Evolutionary conservation across 2,888 invertebrate species (phyloP).

Genomic region (Octodonta nipae): DNA sequence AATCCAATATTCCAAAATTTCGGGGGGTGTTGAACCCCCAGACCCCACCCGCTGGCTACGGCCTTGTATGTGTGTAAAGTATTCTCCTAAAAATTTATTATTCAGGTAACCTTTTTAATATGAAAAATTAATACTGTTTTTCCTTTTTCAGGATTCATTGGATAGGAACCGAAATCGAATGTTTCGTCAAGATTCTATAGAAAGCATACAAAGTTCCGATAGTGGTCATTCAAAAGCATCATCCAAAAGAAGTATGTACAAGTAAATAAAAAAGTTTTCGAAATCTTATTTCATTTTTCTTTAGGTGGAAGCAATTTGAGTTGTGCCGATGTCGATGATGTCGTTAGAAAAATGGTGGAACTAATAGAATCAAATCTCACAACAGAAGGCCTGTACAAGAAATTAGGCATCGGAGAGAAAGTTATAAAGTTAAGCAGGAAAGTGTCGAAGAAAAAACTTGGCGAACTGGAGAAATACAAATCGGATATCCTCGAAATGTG

Average conservation of each 20-base stretch:
- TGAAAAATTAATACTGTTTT: too few species aligned
- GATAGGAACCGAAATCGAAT: constrained; percentile 14
- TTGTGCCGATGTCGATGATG: constrained; percentile 36
- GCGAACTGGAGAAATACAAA: constrained; percentile 24
- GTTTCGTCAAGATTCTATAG: constrained; percentile 17
- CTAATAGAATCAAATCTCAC: constrained; percentile 55
- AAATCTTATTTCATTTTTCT: too few species aligned
- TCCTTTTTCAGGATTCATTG: constrained; percentile 7
- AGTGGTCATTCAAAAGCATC: constrained; percentile 12
- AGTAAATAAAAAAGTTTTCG: too few species aligned
- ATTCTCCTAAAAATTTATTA: neutral
- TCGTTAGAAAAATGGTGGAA: constrained; percentile 63
- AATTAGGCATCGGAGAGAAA: constrained; percentile 65
- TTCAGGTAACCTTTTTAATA: neutral
- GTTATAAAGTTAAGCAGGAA: constrained; percentile 26
- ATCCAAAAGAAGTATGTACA: constrained; percentile 13
- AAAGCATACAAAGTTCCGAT: constrained; percentile 17
- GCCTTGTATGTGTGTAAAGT: neutral
- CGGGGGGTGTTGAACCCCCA: too few species aligned
- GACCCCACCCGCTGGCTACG: too few species aligned
- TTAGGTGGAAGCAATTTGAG: constrained; percentile 14
- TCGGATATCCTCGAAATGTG: constrained; percentile 81
- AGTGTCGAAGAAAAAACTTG: constrained; percentile 21
- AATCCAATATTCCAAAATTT: too few species aligned
- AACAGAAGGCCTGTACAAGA: constrained; percentile 68